A percentile compares a stretch with the other conserved stretches of the same genome.
phyloP scores from a whole-genome alignment of 2,888 invertebrate species.

The Latrodectus hesperus region DNA sequence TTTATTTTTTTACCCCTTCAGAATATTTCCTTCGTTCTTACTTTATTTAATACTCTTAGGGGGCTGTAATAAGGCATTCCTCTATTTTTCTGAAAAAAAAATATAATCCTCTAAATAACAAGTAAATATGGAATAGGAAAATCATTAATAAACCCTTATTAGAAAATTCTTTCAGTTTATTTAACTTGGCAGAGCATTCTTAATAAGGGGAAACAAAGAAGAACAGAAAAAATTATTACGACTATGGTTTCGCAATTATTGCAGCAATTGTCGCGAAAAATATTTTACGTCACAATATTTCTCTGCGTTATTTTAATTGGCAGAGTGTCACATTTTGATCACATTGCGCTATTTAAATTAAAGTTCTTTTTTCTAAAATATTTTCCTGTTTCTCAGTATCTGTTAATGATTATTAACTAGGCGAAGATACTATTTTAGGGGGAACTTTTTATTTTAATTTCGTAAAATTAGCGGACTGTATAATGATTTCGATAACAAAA shows the following conservation, averaged over 20 bases:
- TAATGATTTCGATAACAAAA: too few species aligned
- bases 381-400: too few species aligned
- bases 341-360: constrained; percentile 8
- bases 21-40: background rate
- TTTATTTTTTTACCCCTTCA: background rate
- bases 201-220: constrained; percentile 9
- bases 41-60: constrained; percentile 48
- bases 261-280: background rate
- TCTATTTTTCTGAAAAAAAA: constrained; percentile 5
- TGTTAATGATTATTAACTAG: too few species aligned
- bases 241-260: background rate
- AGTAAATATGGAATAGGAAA: constrained; percentile 64
- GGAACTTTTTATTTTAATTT: too few species aligned
- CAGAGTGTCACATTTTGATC: constrained; percentile 31
- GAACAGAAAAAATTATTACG: background rate
- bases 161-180: constrained; percentile 21
- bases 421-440: too few species aligned
- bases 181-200: constrained; percentile 34
- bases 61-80: constrained; percentile 41
- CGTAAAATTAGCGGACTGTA: too few species aligned
- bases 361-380: background rate
- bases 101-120: constrained; percentile 59
- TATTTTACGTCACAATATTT: constrained; percentile 13
- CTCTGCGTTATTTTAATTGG: constrained; percentile 21
- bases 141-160: constrained; percentile 64